phyloP scores from a whole-genome alignment of 37 sponge, comb jelly and placozoan genomes.

The Tethya wilhelma region DNA sequence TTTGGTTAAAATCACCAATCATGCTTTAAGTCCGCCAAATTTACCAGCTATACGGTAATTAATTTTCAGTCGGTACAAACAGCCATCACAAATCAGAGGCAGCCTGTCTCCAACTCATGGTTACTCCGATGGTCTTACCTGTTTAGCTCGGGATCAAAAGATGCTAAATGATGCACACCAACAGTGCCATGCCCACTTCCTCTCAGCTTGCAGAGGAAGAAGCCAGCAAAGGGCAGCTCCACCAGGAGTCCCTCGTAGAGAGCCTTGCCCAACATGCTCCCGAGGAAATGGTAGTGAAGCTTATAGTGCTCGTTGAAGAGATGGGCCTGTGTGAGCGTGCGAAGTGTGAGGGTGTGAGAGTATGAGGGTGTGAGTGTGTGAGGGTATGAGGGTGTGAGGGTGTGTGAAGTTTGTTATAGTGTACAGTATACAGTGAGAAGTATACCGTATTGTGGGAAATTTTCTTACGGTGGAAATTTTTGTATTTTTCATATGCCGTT shows the following conservation, averaged over 20 bases:
- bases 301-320: slow-evolving; percentile 63
- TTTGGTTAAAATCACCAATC: too few relatives aligned
- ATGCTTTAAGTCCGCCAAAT: too few relatives aligned
- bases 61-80: not conserved
- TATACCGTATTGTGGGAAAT: too few relatives aligned
- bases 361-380: too few relatives aligned
- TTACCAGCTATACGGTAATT: not conserved
- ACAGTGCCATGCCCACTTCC: slow-evolving; percentile 59
- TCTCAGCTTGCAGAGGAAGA: slow-evolving; percentile 85
- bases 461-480: too few relatives aligned
- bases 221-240: slow-evolving; percentile 90
- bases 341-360: too few relatives aligned
- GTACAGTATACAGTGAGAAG: too few relatives aligned
- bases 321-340: slow-evolving; percentile 65
- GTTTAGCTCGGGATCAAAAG: slow-evolving; percentile 90
- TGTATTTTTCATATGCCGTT: too few relatives aligned
- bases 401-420: too few relatives aligned
- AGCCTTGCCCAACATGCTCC: slow-evolving; percentile 87
- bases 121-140: slow-evolving; percentile 43
- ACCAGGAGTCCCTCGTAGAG: slow-evolving; percentile 84
- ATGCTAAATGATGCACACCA: slow-evolving; percentile 83
- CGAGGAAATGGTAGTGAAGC: slow-evolving; percentile 88
- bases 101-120: not conserved
- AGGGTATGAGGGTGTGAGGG: too few relatives aligned
- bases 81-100: not conserved